Evolutionary conservation across 2,888 invertebrate species (phyloP).

Genomic region (Subacronicta megacephala): DNA sequence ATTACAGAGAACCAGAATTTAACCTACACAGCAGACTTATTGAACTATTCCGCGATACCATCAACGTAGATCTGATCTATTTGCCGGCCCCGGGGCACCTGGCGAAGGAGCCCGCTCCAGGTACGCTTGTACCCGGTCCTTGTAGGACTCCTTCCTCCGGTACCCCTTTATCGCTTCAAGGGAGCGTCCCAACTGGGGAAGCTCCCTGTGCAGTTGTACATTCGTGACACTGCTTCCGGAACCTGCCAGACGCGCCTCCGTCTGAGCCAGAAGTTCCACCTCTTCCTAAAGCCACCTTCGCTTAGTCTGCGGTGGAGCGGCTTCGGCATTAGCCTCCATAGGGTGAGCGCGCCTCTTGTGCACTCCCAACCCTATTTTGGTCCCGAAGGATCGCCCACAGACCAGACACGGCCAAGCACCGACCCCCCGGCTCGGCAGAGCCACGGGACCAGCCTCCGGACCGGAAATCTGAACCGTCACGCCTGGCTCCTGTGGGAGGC

Average conservation of each 20-base stretch:
- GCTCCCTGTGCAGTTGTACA: rapidly evolving
- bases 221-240: no score
- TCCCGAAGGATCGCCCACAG: not conserved
- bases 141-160: conserved; percentile 11
- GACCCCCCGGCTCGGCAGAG: conserved; percentile 3
- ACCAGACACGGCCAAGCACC: conserved; percentile 3
- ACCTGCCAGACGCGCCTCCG: no score
- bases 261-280: no score
- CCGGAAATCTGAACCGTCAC: not conserved
- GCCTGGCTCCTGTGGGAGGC: conserved; percentile 22
- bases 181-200: conserved; percentile 9
- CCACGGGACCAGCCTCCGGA: conserved; percentile 7
- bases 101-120: not conserved
- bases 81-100: not conserved
- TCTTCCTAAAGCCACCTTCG: no score
- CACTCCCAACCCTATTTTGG: conserved; percentile 13
- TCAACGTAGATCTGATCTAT: no score
- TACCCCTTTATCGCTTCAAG: conserved; percentile 2
- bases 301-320: no score
- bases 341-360: conserved; percentile 7
- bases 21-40: no score
- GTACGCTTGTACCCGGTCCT: conserved; percentile 18
- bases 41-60: no score
- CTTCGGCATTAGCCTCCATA: no score
- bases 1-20: no score